Percentiles rank a stretch among this genome's conserved stretches.
phyloP scores from a whole-genome alignment of 2,113 vertebrate species.

The Xiphias gladius region DNA sequence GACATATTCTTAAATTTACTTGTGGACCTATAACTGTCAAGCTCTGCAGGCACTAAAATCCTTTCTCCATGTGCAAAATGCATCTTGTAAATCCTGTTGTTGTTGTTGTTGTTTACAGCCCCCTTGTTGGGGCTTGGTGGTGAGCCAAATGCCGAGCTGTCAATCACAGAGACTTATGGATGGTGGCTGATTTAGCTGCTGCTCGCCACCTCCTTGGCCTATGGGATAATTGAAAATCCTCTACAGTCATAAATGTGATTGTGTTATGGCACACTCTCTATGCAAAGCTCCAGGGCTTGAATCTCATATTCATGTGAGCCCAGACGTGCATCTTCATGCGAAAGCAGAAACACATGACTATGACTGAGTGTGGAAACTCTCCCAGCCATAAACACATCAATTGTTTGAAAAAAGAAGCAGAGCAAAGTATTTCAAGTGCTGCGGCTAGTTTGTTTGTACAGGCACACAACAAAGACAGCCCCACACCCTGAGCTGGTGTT shows the following conservation, averaged over 20 bases:
- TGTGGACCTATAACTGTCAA: conserved; percentile 25
- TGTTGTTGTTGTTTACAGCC: conserved; percentile 38
- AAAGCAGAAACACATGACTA: neutral
- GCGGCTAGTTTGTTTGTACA: neutral
- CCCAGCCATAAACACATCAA: conserved; percentile 15
- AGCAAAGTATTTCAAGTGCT: neutral
- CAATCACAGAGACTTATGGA: conserved; percentile 55
- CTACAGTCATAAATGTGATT: conserved; percentile 37
- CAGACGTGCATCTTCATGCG: conserved; percentile 5
- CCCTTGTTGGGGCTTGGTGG: neutral
- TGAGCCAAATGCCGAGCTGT: conserved; percentile 40
- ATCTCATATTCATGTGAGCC: conserved; percentile 5
- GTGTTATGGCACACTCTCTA: conserved; percentile 33
- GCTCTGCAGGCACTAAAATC: neutral
- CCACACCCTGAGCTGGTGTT: no score
- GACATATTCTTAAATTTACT: conserved; percentile 11
- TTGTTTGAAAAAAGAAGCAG: neutral
- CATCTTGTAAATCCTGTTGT: conserved; percentile 20
- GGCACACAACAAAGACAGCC: no score
- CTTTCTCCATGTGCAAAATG: conserved; percentile 23
- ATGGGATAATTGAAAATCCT: conserved; percentile 63
- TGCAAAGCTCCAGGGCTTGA: conserved; percentile 45
- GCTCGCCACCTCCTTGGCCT: conserved; percentile 18
- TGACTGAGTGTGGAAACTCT: conserved; percentile 16
- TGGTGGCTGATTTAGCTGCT: conserved; percentile 40